phyloP scores from a whole-genome alignment of 2,888 invertebrate genomes.

The Drosophila yooni region DNA sequence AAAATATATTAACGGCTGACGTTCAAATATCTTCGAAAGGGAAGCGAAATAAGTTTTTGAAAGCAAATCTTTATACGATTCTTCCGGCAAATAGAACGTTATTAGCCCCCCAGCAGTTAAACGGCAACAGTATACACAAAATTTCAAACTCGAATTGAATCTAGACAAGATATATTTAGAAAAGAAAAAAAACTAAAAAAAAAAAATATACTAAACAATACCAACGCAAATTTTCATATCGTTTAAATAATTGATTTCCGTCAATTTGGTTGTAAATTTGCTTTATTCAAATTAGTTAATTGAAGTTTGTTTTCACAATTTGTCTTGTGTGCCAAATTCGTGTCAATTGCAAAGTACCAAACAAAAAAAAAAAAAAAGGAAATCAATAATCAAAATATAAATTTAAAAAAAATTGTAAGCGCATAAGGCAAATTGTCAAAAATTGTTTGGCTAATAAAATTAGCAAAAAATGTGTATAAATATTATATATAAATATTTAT shows the following conservation, averaged over 20 bases:
- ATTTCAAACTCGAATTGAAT: conserved; percentile 67
- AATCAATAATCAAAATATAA: conserved; percentile 12
- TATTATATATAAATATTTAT: conserved; percentile 52
- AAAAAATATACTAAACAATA: conserved; percentile 6
- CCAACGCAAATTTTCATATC: conserved; percentile 60
- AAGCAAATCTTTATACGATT: background rate
- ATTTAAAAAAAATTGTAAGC: background rate
- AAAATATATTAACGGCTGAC: conserved; percentile 21
- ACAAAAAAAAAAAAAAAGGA: conserved; percentile 8
- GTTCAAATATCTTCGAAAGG: background rate
- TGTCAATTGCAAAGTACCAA: conserved; percentile 68
- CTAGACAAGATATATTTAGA: conserved; percentile 57
- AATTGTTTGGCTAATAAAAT: conserved; percentile 46
- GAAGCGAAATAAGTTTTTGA: background rate
- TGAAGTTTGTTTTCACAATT: conserved; percentile 45
- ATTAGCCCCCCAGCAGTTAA: background rate
- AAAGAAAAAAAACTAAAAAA: conserved; percentile 14
- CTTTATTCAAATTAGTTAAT: conserved; percentile 40
- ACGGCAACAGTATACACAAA: conserved; percentile 35
- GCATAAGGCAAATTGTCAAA: conserved; percentile 66
- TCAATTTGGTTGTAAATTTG: conserved; percentile 70
- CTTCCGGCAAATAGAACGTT: conserved; percentile 2
- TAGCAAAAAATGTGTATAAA: conserved; percentile 57
- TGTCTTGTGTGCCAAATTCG: conserved; percentile 68
- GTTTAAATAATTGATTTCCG: conserved; percentile 59